Evolutionary conservation across 2,797 vertebrate species (phyloP), one percentile per base, ranked within the genome.

Genomic region (Cuculus canorus): DNA sequence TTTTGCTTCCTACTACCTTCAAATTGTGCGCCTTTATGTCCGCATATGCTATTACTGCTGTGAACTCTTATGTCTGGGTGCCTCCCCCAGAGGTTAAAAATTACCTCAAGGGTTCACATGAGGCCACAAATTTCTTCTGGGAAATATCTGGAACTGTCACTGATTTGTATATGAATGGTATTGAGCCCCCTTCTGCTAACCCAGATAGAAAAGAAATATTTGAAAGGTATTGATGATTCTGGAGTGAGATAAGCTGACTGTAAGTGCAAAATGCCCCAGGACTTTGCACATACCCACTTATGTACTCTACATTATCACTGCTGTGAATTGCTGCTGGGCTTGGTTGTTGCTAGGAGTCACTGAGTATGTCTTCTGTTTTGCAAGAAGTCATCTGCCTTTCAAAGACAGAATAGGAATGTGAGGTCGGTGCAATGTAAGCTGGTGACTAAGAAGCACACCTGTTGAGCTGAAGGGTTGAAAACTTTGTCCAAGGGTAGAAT

Each of bases 1-100:
- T 90, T 96, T 84, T 73, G 33, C 75, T 78, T 66, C 54, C 85
- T 50, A 45, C 39, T 93, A 24, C n/a, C n/a, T 93, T 91, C 54
- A 88, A 73, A 90, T 7, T 52, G 41, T 4, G 1, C 23, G 84
- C 21, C 64, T 95, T 83, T 50, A 87, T 66, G 56, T 93, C 13
- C 12, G 86, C 45, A 21, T n/a, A 71, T 75, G 27, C 27, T 85
- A 47, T 52, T 91, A 76, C 17, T 82, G 41, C 48, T 72, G 27
- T 32, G 56, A 90, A 71, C 21, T 70, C 14, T 41, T 41, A 37
- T 39, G 30, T 17, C 32, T 63, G 60, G 13, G 7, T 57, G 43
- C 50, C 70, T 93, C 79, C 90, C 65, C 14, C 33, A 78, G 37
- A 82, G 22, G 17, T 92, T 88, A 83, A 72, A 94, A 93, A 88